Base-by-base conservation (phyloP, 2,888 invertebrate genomes). In the Caenorhabditis afra region DNA sequence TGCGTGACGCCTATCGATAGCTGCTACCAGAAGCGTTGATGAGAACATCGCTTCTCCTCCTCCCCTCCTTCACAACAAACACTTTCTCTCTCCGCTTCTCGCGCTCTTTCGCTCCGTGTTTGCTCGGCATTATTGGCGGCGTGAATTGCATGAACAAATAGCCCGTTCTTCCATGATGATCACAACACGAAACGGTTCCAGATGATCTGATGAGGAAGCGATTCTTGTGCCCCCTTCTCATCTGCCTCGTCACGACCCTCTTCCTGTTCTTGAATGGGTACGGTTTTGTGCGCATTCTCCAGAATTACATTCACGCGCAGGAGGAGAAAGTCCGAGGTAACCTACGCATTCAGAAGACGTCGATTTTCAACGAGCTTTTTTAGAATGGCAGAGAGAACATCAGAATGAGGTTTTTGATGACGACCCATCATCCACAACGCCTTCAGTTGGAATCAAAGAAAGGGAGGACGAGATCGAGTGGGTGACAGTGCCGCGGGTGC, bases 171-270 rank as follows among this genome's bases (percentile, higher is more conserved):
- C 23, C 68, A 61, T 68, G 44, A 68, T 52, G 41, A 50, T 35
- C n/a, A 44, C 3, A 16, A 59, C 18, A 22, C n/a, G 3, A 2
- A 59, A 20, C 22, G n/a, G 8, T 45, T 65, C 0, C 71, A 71
- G 64, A 71, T 71, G 71, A 57, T 57, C 71, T 64, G 71, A 71
- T 71, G 71, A 71, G 64, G 71, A 71, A 57, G 14, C 62, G 71
- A 16, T 18, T 64, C 16, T 23, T 71, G 39, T 57, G 44, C 57
- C 55, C 71, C 29, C 10, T 68, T 41, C 18, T 71, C 41, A 12
- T 62, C 22, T 71, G 71, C 23, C 44, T 71, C 22, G n/a, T 57
- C 55, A 47, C 49, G 14, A 47, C 50, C n/a, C 49, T 71, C 23
- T 29, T 71, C 18, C 41, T 71, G 47, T 71, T 64, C 16, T 22